Base-by-base conservation (phyloP, 2,888 invertebrate genomes). In the Amiota communis region DNA sequence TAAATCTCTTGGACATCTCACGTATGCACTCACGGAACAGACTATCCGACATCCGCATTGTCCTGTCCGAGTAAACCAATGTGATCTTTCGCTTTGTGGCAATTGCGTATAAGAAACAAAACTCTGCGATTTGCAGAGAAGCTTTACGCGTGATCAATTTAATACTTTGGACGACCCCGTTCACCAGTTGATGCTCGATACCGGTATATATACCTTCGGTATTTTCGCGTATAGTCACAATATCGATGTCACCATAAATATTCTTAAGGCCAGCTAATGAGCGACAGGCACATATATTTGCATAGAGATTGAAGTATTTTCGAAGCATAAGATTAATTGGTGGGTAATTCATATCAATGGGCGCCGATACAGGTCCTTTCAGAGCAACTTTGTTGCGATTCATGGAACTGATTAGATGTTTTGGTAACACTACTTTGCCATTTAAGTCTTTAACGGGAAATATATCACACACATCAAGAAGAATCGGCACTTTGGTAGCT, bases 131-230 rank as follows among this genome's bases (percentile, higher is more conserved):
- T 76, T 99, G 92, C 83, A 93, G 92, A 4, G 98, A 98, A 36
- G 99, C 99, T 85, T 95, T 94, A 90, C 98, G 97, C 0, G 99
- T 99, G 90, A 99, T 99, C 80, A 99, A 92, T 91, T 99, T 99
- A 87, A 99, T 99, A 90, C 97, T 98, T 91, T 99, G 99, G 72
- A 99, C 99, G 76, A 99, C 98, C 9, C 99, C 99, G 87, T 97
- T 95, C 8, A 98, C 98, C 87, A 99, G 97, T 91, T 97, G 97
- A 90, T 99, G 99, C 91, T 99, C 99, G 87, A 99, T 99, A 78
- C 99, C 98, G 1, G 98, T 98, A 91, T 99, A 99, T 91, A 99
- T 99, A 74, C 99, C 99, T 91, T 99, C 99, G 0, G 99, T 99
- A 91, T 99, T 99, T 91, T 99, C 99, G 83, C 99, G 92, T 86